Percentiles rank a stretch among this genome's conserved stretches.
Evolutionary conservation across 2,113 vertebrate genomes (phyloP).

Genomic region (Serilophus lunatus): DNA sequence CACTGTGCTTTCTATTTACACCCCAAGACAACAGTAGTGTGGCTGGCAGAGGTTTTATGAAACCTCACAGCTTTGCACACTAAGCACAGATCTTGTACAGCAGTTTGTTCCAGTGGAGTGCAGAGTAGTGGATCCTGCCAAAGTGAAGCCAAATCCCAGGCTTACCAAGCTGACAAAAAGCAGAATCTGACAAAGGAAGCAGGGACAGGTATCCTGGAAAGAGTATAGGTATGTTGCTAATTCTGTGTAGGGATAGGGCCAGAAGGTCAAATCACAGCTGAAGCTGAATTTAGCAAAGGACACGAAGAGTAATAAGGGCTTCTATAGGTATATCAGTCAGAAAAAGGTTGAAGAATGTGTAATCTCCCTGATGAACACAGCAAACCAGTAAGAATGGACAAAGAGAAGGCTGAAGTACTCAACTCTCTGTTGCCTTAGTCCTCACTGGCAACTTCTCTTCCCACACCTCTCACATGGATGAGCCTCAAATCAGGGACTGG

Average conservation of each 20-base stretch:
- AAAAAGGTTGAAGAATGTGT: neutral
- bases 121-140: neutral
- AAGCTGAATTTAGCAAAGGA: neutral
- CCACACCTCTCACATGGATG: rapidly evolving
- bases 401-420: neutral
- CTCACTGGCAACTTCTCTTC: neutral
- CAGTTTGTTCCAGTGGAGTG: neutral
- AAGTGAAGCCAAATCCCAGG: neutral
- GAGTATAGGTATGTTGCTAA: rapidly evolving
- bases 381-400: neutral
- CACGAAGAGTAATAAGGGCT: neutral
- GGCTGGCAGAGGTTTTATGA: neutral
- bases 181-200: neutral
- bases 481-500: rapidly evolving
- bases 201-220: neutral
- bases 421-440: neutral
- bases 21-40: neutral
- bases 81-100: neutral
- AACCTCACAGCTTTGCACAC: neutral
- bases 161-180: neutral
- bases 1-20: neutral
- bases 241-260: neutral
- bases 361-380: rapidly evolving
- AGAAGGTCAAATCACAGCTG: neutral
- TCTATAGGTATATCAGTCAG: neutral